Base-by-base conservation (phyloP, 1,140 invertebrate species). In the Dinoponera quadriceps region DNA sequence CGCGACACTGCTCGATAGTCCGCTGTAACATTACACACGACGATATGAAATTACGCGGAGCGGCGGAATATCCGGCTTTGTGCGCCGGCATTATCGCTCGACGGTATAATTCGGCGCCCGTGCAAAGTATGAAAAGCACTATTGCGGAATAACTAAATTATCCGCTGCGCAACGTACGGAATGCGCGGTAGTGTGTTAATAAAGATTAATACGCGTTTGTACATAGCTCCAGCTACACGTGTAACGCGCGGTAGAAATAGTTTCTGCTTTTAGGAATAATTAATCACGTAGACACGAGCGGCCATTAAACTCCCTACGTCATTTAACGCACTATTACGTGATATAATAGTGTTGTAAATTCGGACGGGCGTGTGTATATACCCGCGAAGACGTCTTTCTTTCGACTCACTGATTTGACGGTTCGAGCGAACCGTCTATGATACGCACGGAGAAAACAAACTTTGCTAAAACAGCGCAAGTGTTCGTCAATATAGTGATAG, bases 81-180 rank as follows among this genome's bases (percentile, higher is more conserved):
- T 69, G 75, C 75, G 51, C 38, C 44, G 75, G 38, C 51, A 71
- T 80, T 80, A 80, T 80, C 65, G 75, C 65, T 71, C 69, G 65
- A 80, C 65, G 65, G 38, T 80, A 51, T 80, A 80, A 80, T 80
- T 80, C 75, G 65, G 75, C 65, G 33, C 54, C 9, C 75, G 75
- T 55, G 51, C 75, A 80, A 80, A 80, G 75, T 80, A 80, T 71
- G 75, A 80, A 80, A 80, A 80, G 75, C 75, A 80, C 75, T 80
- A 80, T 80, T 80, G 75, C 75, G 75, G 75, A 80, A 80, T 80
- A 80, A 80, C 75, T 80, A 54, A 80, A 80, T 80, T 80, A 80
- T 80, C 65, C 51, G 33, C 75, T 80, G 33, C 68, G 66, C 66
- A 71, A 80, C n/a, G 75, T 16, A 65, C 65, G 75, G 75, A 80